These are phyloP conservation scores for Lordiphosa collinella DNA, from an alignment of 1,140 invertebrate species.

Conservation along the genomic window DNA sequence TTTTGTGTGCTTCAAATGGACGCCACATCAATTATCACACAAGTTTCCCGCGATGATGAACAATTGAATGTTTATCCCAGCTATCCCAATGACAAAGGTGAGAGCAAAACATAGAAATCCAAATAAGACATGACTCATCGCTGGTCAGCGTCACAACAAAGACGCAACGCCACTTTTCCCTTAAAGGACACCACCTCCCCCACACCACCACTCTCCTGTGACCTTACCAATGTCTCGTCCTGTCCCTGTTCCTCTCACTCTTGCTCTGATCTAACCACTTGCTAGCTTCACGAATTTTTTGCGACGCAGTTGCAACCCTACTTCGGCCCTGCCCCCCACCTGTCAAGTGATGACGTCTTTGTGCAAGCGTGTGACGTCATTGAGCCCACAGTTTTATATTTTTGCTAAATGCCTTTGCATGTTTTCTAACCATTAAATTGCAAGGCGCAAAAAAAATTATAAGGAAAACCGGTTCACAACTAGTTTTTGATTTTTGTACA, in stretches of 20 bases:
- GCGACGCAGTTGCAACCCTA: slow-evolving; percentile 55
- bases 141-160: slow-evolving; percentile 61
- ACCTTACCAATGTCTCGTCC: slow-evolving; percentile 19
- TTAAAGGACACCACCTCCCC: slow-evolving; percentile 39
- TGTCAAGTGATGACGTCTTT: slow-evolving; percentile 71
- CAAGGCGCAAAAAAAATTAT: slow-evolving; percentile 37
- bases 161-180: slow-evolving; percentile 59
- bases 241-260: slow-evolving; percentile 1
- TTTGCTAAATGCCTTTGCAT: slow-evolving; percentile 47
- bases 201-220: slow-evolving; percentile 16
- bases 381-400: slow-evolving; percentile 21
- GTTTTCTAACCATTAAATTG: slow-evolving; percentile 66
- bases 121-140: slow-evolving; percentile 50
- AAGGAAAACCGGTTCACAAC: slow-evolving; percentile 61
- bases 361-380: slow-evolving; percentile 21
- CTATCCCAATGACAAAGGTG: slow-evolving; percentile 95
- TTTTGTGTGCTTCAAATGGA: slow-evolving; percentile 91
- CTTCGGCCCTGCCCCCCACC: slow-evolving; percentile 37
- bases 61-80: slow-evolving; percentile 93
- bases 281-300: slow-evolving; percentile 54
- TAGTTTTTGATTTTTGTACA: slow-evolving; percentile 47
- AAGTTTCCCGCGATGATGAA: slow-evolving; percentile 97
- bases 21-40: slow-evolving; percentile 98
- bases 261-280: slow-evolving; percentile 59
- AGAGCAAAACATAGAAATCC: slow-evolving; percentile 78